These are phyloP conservation scores for Mirounga angustirostris DNA, from an alignment of 2,113 vertebrate species.

Conservation along the genomic window DNA sequence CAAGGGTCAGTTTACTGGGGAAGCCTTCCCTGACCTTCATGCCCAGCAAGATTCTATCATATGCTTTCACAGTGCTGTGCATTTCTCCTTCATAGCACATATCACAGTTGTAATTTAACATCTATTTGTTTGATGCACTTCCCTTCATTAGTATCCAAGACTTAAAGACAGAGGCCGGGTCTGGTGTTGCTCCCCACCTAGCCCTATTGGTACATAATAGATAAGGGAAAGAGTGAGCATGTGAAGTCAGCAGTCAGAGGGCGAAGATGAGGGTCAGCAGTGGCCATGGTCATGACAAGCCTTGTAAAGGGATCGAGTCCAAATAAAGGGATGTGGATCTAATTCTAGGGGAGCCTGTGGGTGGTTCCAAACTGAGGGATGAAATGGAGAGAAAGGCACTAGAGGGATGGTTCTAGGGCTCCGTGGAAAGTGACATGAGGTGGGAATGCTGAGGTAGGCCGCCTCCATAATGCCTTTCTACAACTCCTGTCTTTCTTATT, in stretches of 20 bases:
- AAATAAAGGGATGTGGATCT: not conserved
- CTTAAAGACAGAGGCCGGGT: not conserved
- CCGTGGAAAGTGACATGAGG: not conserved
- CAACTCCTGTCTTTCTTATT: not conserved
- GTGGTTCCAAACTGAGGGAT: not conserved
- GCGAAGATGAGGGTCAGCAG: not conserved
- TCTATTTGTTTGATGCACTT: not conserved
- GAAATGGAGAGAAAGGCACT: not conserved
- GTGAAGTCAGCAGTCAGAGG: not conserved
- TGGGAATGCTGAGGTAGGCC: not conserved
- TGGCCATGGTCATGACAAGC: not conserved
- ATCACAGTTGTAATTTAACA: not conserved
- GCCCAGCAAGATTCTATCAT: not conserved
- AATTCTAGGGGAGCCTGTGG: not conserved
- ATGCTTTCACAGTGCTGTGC: not conserved
- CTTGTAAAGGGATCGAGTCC: not conserved
- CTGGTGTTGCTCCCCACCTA: not conserved
- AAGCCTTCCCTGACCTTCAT: not conserved
- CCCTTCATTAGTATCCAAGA: not conserved
- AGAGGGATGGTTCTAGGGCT: not conserved
- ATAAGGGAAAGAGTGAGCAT: not conserved
- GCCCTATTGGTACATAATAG: not conserved
- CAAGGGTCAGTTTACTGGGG: not conserved
- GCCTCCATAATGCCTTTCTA: not conserved
- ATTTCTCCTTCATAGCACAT: not conserved